Percentiles rank a stretch among this genome's conserved stretches.
These are phyloP conservation scores for Apoderus coryli DNA, from an alignment of 2,888 invertebrate species.

Conservation along the genomic window DNA sequence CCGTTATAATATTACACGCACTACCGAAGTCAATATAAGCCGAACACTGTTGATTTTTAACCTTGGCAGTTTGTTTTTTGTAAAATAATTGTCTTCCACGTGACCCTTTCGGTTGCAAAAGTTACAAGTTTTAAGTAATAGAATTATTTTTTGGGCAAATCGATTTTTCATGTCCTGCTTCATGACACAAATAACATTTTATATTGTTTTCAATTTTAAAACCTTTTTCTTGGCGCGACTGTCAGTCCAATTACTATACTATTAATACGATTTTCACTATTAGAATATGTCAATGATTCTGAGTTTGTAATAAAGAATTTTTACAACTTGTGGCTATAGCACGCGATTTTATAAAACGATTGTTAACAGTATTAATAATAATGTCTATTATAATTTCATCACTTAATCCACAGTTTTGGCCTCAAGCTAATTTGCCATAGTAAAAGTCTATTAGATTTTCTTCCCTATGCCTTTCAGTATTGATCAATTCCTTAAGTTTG, in stretches of 20 bases:
- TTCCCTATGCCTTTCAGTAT: neutral
- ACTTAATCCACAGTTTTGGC: neutral
- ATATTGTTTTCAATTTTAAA: conserved; percentile 1
- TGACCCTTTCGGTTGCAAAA: conserved; percentile 5
- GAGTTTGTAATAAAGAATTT: conserved; percentile 3
- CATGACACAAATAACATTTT: conserved; percentile 5
- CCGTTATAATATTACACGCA: no score
- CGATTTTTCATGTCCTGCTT: conserved; percentile 6
- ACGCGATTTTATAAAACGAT: conserved; percentile 3
- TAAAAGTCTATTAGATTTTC: conserved; percentile 3
- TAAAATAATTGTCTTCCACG: conserved; percentile 1
- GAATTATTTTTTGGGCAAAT: conserved; percentile 4
- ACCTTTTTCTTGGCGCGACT: no score
- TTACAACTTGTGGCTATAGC: conserved; percentile 2
- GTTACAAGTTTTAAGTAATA: conserved; percentile 1
- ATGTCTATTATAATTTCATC: conserved; percentile 1
- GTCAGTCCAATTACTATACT: no score
- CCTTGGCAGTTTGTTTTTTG: no score
- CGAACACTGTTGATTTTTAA: no score
- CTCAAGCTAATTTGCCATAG: neutral
- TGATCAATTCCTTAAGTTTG: conserved; percentile 6
- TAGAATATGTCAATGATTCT: neutral
- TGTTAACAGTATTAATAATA: conserved; percentile 6
- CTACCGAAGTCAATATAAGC: no score
- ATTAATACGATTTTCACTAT: neutral